Base-by-base conservation (phyloP, 1,140 invertebrate species). In the Eciton burchellii region DNA sequence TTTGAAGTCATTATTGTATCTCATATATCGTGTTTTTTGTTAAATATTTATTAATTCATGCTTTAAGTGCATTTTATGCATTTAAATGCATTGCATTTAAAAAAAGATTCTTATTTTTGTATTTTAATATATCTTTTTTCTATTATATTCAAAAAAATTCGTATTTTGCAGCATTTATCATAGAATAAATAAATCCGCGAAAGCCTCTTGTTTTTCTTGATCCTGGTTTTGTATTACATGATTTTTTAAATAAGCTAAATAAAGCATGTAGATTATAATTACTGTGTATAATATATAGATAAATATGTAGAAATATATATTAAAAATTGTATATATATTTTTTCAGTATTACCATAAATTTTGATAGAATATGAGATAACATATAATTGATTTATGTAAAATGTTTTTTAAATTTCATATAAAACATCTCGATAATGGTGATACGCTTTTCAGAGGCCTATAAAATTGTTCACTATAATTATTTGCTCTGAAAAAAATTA, bases 301-400 rank as follows among this genome's bases (percentile, higher is more conserved):
- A 85, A 81, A 43, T 49, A 66, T 68, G 9, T 70, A 68, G 72
- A 63, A 81, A 81, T 76, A 49, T 43, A 77, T 49, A 57, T 65
- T 88, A 76, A 83, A 47, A 82, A 68, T 62, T 82, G 77, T 89
- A 81, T 45, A 88, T 89, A 88, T 89, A 89, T 89, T 89, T 89
- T 84, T 89, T 81, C 85, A 89, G 88, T 89, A 88, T 89, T 89
- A 89, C 73, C 56, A 45, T 49, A 84, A 54, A 81, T 81, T 52
- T 77, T 68, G 16, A 79, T 79, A 79, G 63, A 86, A 85, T 68
- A 62, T 52, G 57, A 35, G 24, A 71, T 29, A 35, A 35, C 35
- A 35, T 35, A 82, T 54, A 29, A 14, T 82, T 85, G 70, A 21
- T 76, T 86, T 84, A n/a, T 70, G 14, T 43, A 72, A 19, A 57